phyloP scores from a whole-genome alignment of 2,113 vertebrate genomes.

The Colinus virginianus region DNA sequence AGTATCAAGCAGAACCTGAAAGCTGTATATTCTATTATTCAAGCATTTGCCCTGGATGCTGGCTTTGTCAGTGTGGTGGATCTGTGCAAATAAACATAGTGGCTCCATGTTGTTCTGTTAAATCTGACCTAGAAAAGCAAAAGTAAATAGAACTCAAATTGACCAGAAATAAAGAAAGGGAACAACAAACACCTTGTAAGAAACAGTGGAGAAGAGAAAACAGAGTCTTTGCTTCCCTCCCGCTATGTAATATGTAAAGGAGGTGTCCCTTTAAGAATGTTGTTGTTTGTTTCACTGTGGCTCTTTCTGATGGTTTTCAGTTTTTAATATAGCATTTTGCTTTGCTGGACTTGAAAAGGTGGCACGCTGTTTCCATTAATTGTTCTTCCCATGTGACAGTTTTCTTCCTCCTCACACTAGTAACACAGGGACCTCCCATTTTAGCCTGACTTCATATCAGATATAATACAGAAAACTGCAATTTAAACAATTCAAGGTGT shows the following conservation, averaged over 20 bases:
- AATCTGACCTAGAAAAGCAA: not conserved
- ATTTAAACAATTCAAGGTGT: not conserved
- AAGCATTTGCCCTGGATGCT: not conserved
- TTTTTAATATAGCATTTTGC: slow-evolving; percentile 4
- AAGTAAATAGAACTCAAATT: not conserved
- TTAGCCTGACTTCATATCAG: not conserved
- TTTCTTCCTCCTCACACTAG: not conserved
- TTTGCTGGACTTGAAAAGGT: not conserved
- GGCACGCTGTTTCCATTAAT: not conserved
- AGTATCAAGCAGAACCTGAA: not conserved
- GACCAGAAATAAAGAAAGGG: not conserved
- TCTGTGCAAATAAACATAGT: not conserved
- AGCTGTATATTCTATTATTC: not conserved
- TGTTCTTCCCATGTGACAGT: not conserved
- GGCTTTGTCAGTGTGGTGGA: not conserved
- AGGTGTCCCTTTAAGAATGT: not conserved
- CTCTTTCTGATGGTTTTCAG: not conserved
- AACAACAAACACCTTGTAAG: not conserved
- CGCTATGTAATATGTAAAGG: not conserved
- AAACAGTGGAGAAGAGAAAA: not conserved
- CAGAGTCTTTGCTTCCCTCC: not conserved
- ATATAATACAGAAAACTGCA: not conserved
- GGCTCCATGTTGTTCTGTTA: not conserved
- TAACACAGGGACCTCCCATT: not conserved
- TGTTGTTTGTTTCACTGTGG: not conserved